phyloP scores from a whole-genome alignment of 2,113 vertebrate genomes.

The Gavialis gangeticus region DNA sequence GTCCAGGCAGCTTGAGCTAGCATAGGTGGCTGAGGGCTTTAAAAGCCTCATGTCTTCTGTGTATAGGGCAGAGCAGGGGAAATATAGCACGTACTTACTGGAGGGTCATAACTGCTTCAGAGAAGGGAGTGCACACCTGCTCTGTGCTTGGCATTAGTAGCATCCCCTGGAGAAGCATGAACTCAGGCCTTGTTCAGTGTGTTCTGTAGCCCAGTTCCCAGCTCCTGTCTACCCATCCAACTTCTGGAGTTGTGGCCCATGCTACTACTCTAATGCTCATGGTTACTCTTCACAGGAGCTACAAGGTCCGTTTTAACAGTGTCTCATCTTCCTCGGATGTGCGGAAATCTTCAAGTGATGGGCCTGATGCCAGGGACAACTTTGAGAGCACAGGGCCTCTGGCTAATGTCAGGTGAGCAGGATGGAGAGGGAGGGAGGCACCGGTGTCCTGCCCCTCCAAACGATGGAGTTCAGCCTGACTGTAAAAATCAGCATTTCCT shows the following conservation, averaged over 20 bases:
- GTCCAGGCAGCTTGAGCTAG: not conserved
- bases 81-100: rapidly evolving
- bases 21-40: not conserved
- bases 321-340: slow-evolving; percentile 96
- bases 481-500: not conserved
- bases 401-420: slow-evolving; percentile 92
- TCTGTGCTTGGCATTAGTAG: not conserved
- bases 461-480: not conserved
- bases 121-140: rapidly evolving
- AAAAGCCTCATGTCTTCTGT: not conserved
- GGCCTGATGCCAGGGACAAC: slow-evolving; percentile 89
- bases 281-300: slow-evolving; percentile 84
- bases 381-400: slow-evolving; percentile 95
- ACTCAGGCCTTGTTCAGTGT: not conserved
- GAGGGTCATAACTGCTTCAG: rapidly evolving
- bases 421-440: rapidly evolving
- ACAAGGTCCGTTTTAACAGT: slow-evolving; percentile 98
- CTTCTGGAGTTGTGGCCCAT: not conserved
- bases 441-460: not conserved
- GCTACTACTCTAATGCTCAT: rapidly evolving
- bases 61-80: not conserved
- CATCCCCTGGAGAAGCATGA: rapidly evolving
- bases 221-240: not conserved
- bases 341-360: slow-evolving; percentile 90
- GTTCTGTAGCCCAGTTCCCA: rapidly evolving